These are phyloP conservation scores for Lucilia cuprina DNA, from an alignment of 1,140 invertebrate genomes.

Conservation along the genomic window DNA sequence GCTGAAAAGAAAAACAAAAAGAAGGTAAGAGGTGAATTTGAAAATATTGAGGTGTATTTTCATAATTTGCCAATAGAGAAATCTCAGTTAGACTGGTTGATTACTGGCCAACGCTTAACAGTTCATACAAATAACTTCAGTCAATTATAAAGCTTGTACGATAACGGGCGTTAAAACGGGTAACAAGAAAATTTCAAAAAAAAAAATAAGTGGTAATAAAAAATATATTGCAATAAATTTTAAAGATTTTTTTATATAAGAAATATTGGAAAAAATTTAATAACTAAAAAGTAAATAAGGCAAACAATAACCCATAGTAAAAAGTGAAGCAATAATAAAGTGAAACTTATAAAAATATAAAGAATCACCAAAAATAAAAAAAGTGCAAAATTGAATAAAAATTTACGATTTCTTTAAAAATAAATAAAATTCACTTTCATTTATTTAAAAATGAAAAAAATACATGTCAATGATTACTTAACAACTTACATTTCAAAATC, in stretches of 20 bases:
- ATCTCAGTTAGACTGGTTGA: background rate
- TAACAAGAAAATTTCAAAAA: background rate
- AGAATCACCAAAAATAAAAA: background rate
- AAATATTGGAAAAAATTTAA: too few species aligned
- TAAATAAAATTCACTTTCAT: background rate
- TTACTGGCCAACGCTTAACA: background rate
- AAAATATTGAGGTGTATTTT: background rate
- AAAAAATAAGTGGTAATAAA: constrained; percentile 21
- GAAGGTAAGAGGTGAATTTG: background rate
- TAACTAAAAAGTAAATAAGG: background rate
- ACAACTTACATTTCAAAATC: constrained; percentile 16
- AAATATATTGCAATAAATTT: background rate
- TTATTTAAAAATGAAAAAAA: background rate
- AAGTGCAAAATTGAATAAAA: background rate
- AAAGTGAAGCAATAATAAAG: background rate
- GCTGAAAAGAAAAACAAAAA: background rate
- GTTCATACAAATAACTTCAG: constrained; percentile 14
- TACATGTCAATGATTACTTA: constrained; percentile 18
- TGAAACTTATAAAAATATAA: too few species aligned
- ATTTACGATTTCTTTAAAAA: background rate
- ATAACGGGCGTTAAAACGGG: constrained; percentile 24
- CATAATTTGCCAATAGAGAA: background rate
- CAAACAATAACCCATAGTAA: background rate
- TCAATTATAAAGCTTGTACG: constrained; percentile 19
- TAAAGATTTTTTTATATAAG: background rate